These are phyloP conservation scores for Phocoena sinus DNA, from an alignment of 2,113 vertebrate species.

Conservation along the genomic window DNA sequence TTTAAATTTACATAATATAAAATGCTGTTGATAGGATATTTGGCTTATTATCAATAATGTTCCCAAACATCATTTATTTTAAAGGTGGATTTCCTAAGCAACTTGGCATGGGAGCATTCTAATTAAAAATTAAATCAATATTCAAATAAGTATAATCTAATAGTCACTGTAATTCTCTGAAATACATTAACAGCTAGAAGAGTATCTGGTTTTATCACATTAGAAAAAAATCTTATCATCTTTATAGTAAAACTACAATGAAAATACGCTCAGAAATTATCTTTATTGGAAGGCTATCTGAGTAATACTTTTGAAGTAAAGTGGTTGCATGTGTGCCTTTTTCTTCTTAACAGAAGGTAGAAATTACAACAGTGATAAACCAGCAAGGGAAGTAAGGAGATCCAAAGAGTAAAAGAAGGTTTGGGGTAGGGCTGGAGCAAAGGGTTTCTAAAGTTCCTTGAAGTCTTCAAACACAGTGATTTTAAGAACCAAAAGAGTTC, in stretches of 20 bases:
- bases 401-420: background rate
- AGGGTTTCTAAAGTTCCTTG: background rate
- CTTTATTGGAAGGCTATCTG: background rate
- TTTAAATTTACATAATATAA: constrained; percentile 52
- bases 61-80: constrained; percentile 65
- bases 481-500: background rate
- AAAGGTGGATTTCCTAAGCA: constrained; percentile 69
- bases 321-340: background rate
- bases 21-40: constrained; percentile 55
- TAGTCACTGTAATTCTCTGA: constrained; percentile 47
- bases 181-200: constrained; percentile 39
- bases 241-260: background rate
- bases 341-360: background rate
- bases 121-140: constrained; percentile 78
- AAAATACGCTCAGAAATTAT: constrained; percentile 41
- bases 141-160: constrained; percentile 72
- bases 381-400: background rate
- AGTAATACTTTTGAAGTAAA: background rate
- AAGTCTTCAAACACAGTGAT: background rate
- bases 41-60: constrained; percentile 59
- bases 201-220: background rate
- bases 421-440: background rate
- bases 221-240: background rate
- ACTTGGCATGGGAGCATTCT: constrained; percentile 71
- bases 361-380: background rate